Evolutionary conservation across 2,797 vertebrate species (phyloP).

Genomic region (Sebastes aleutianus): DNA sequence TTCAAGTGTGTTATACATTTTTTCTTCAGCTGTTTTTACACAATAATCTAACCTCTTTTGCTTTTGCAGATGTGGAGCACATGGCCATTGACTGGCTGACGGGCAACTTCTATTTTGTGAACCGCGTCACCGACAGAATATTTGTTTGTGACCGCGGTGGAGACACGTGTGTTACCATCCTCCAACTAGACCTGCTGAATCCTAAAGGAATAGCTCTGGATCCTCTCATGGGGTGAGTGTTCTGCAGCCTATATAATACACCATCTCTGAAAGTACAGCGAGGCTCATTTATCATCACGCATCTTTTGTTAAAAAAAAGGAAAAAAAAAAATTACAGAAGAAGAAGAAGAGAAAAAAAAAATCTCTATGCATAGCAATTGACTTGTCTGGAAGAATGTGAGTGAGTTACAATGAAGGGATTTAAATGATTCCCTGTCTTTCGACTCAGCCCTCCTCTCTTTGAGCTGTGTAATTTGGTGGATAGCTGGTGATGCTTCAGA

Average conservation of each 20-base stretch:
- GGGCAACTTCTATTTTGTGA: conserved; percentile 93
- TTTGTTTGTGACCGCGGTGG: conserved; percentile 88
- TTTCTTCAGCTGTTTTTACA: not conserved
- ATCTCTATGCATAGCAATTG: conserved; percentile 49
- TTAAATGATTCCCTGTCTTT: conserved; percentile 62
- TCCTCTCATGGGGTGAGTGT: conserved; percentile 91
- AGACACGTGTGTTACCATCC: conserved; percentile 89
- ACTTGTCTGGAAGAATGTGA: conserved; percentile 45
- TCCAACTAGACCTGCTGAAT: conserved; percentile 91
- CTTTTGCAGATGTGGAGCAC: conserved; percentile 87
- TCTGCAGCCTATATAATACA: not conserved
- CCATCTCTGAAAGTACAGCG: not conserved
- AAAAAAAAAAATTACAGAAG: conserved; percentile 1
- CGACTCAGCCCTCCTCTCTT: conserved; percentile 50
- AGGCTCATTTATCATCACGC: conserved; percentile 51
- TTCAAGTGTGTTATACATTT: not conserved
- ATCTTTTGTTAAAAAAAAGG: conserved; percentile 27
- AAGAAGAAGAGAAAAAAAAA: conserved; percentile 17
- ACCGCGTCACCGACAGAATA: conserved; percentile 87
- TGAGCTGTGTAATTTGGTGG: conserved; percentile 65
- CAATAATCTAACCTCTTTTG: not conserved
- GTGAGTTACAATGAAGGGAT: conserved; percentile 53
- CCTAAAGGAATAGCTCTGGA: conserved; percentile 93
- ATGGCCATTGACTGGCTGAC: conserved; percentile 96
- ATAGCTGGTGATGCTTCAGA: conserved; percentile 51